Evolutionary conservation across 2,113 vertebrate species (phyloP), one percentile per base, ranked within the genome.

Genomic region (Eurystomus gularis): DNA sequence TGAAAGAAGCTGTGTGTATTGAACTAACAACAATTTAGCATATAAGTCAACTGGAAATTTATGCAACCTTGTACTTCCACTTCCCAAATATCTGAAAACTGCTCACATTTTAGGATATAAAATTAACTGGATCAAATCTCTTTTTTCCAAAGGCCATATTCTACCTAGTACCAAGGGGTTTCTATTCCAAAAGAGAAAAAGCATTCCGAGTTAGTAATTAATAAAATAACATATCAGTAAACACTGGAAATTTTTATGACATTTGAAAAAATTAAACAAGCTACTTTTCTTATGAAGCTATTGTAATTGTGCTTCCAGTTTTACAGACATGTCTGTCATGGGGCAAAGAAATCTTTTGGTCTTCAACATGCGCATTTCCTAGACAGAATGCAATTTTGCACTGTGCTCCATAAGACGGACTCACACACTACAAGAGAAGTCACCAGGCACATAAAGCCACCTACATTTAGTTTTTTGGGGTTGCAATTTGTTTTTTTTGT

Each of bases 381-480:
- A 58, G 52, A 19, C 54, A 18, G 29, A 51, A 40, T 69, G 14
- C 13, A 88, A 0, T 9, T 80, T 33, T 29, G 42, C 35, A 80
- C 21, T 3, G 21, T 29, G 35, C 26, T 11, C 42, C 2, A 0
- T 14, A 57, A 37, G 14, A 70, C 5, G 29, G 72, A 70, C 39
- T 64, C 1, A 0, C 6, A 48, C 7, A 15, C 33, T 29, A 3
- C 9, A 37, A 13, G 28, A 49, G 44, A 88, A 65, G n/a, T 20
- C 51, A 55, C 25, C 13, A 24, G 1, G 20, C 25, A 51, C 10
- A 68, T 12, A 82, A 54, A 83, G 69, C 31, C 64, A 86, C 21
- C 17, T 25, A 58, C 1, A 10, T 40, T 61, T 17, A 7, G 20
- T 13, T 33, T 48, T 71, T 28, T 23, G 31, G 19, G 16, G n/a